Conservation (phyloP, 1,140 invertebrate species). For the Goniozus legneri region DNA sequence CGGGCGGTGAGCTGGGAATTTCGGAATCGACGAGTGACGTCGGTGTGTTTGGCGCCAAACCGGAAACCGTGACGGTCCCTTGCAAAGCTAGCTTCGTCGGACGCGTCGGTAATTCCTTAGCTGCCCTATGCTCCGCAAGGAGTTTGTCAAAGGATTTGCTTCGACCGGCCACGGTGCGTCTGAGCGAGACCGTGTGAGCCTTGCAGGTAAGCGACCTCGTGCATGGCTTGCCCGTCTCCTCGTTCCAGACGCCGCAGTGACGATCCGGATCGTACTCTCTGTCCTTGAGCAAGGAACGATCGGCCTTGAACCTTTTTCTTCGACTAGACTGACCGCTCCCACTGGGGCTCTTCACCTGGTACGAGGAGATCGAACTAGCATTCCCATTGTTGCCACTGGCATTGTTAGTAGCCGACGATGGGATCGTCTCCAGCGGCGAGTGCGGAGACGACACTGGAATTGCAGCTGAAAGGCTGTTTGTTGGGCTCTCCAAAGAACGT, state of each 20-base stretch:
- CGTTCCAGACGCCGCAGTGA: slow-evolving; percentile 74
- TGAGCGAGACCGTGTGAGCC: slow-evolving; percentile 72
- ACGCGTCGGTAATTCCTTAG: slow-evolving; percentile 54
- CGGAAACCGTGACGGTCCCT: slow-evolving; percentile 31
- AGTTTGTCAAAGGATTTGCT: slow-evolving; percentile 77
- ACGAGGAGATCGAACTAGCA: slow-evolving; percentile 19
- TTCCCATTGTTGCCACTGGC: slow-evolving; percentile 12
- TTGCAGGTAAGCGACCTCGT: slow-evolving; percentile 81
- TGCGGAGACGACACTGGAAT: slow-evolving; percentile 30
- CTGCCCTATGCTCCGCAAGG: slow-evolving; percentile 71
- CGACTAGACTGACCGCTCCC: slow-evolving; percentile 41
- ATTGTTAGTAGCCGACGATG: slow-evolving; percentile 32
- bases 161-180: slow-evolving; percentile 70
- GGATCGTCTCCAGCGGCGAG: slow-evolving; percentile 40
- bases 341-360: slow-evolving; percentile 43
- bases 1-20: slow-evolving; percentile 45
- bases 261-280: slow-evolving; percentile 77
- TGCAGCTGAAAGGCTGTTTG: slow-evolving; percentile 29
- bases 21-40: slow-evolving; percentile 33
- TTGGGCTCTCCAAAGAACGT: slow-evolving; percentile 25
- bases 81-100: slow-evolving; percentile 37
- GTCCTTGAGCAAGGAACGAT: slow-evolving; percentile 62
- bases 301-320: slow-evolving; percentile 57
- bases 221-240: slow-evolving; percentile 69
- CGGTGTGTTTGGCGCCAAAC: slow-evolving; percentile 24